phyloP scores from a whole-genome alignment of 2,888 invertebrate species.

The Salticus scenicus region DNA sequence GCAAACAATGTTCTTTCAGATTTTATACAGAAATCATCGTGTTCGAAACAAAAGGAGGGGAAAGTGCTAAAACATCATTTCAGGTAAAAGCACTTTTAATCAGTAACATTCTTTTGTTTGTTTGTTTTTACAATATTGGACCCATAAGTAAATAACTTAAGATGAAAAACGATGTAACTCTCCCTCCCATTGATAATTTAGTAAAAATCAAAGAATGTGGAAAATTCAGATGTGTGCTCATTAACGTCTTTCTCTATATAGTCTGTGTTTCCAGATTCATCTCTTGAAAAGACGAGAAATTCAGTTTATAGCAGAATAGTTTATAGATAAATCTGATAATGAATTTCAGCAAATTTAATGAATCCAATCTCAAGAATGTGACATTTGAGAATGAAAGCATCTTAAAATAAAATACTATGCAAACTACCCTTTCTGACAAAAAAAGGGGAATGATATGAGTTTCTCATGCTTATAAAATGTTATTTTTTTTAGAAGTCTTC shows the following conservation, averaged over 20 bases:
- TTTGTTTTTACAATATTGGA: conserved; percentile 17
- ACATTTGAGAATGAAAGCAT: conserved; percentile 38
- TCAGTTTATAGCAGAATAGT: no score
- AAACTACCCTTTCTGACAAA: conserved; percentile 27
- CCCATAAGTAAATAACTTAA: conserved; percentile 18
- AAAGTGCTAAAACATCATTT: not conserved
- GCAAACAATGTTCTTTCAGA: not conserved
- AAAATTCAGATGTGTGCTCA: no score
- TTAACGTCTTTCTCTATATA: not conserved
- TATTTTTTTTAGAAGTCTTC: no score
- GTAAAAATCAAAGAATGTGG: no score
- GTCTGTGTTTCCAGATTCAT: not conserved
- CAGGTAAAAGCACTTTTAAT: not conserved
- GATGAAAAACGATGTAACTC: not conserved
- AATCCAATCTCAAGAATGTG: conserved; percentile 31
- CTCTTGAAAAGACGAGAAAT: not conserved
- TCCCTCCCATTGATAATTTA: not conserved
- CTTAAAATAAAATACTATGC: conserved; percentile 54
- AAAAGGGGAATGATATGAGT: conserved; percentile 51
- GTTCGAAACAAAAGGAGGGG: not conserved
- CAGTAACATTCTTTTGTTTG: not conserved
- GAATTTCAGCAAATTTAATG: no score
- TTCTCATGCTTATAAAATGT: not conserved
- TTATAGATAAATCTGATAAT: not conserved
- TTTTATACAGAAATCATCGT: not conserved